Evolutionary conservation across 2,113 vertebrate genomes (phyloP), one percentile per base, ranked within the genome.

Genomic region (Rhabdomys dilectus): DNA sequence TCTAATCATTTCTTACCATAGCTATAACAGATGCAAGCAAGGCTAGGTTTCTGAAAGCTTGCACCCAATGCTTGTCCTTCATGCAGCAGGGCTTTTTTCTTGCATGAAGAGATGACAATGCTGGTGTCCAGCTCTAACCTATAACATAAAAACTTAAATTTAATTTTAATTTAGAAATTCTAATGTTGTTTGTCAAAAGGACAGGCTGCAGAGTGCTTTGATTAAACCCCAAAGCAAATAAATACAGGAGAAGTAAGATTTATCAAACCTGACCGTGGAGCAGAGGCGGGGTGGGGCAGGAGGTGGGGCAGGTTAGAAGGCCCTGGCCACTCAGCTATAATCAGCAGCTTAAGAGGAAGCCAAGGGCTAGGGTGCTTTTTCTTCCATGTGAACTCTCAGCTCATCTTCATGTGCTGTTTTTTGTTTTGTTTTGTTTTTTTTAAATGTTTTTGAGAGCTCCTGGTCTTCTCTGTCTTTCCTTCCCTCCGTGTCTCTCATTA

Each of bases 311-410:
- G 22, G 29, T 29, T 66, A 64, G 60, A 66, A 48, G 58, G 4
- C 26, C 34, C 70, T 86, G 76, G 36, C 34, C 56, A 13, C 26
- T 64, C 22, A 31, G 66, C 9, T 73, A 26, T 88, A 19, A 45
- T 93, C 92, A 68, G 60, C 62, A 93, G 70, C 26, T 53, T 56
- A 62, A 87, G 29, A 80, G 78, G 82, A 89, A 94, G 64, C 68
- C 34, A 56, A 75, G 64, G 60, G 34, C 90, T 53, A 31, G 68
- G 90, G 9, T 48, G 70, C 93, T 93, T 80, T 95, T 82, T 87
- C 70, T 95, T 89, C 51, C 89, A 88, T 88, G 91, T 91, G 91
- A 96, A 93, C 81, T 95, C 96, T 58, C 95, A 94, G 82, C 89
- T 96, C 96, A 89, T 82, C 73, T 97, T 87, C 97, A 91, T 93